phyloP scores from a whole-genome alignment of 1,140 invertebrate species.

The Drosophila obscura region DNA sequence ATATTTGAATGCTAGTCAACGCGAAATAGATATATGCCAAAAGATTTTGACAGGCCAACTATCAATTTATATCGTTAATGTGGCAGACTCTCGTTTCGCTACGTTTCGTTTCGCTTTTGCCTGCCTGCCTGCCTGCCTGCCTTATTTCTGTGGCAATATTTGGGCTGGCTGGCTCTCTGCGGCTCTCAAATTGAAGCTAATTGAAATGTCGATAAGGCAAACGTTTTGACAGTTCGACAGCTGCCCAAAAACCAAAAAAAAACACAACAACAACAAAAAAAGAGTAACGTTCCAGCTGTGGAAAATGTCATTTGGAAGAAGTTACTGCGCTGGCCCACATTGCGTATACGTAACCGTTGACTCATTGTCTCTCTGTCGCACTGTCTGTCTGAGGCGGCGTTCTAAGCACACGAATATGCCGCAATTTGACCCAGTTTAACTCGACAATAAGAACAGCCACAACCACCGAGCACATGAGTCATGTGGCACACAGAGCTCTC shows the following conservation, averaged over 20 bases:
- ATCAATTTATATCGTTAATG: conserved; percentile 60
- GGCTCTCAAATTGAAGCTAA: conserved; percentile 65
- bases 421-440: conserved; percentile 63
- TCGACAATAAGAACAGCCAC: conserved; percentile 37
- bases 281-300: conserved; percentile 2
- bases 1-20: conserved; percentile 64
- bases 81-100: conserved; percentile 25
- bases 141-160: conserved; percentile 14
- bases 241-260: conserved; percentile 34
- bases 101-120: background rate
- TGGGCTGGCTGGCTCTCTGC: conserved; percentile 14
- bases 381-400: conserved; percentile 25
- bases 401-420: conserved; percentile 54
- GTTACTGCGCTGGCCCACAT: conserved; percentile 63
- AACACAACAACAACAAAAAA: background rate
- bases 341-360: conserved; percentile 76
- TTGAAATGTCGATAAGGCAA: conserved; percentile 78
- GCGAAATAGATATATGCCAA: conserved; percentile 76
- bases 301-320: conserved; percentile 58
- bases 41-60: conserved; percentile 74
- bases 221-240: conserved; percentile 66
- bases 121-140: conserved; percentile 2
- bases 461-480: conserved; percentile 40
- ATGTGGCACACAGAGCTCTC: conserved; percentile 44
- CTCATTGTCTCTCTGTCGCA: conserved; percentile 48